Evolutionary conservation across 2,113 vertebrate species (phyloP).

Genomic region (Rhinogobius similis): DNA sequence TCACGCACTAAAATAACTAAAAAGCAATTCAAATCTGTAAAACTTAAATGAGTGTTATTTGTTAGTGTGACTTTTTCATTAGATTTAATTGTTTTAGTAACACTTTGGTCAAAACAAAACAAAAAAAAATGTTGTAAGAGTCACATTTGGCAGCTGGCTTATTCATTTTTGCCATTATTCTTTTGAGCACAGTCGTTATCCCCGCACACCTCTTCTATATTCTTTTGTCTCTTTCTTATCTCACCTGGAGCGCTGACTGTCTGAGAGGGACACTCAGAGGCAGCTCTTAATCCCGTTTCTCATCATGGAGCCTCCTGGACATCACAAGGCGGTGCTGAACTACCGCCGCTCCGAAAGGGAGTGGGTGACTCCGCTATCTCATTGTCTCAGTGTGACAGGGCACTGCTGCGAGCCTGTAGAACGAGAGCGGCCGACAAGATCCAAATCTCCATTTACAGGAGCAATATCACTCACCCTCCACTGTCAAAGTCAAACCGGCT

Average conservation of each 20-base stretch:
- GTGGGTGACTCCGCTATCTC: not conserved
- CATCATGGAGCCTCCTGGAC: conserved; percentile 7
- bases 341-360: not conserved
- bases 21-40: no score
- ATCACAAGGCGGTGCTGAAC: not conserved
- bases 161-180: not conserved
- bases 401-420: not conserved
- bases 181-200: not conserved
- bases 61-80: no score
- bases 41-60: no score
- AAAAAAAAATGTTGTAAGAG: no score
- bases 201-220: not conserved
- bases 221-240: not conserved
- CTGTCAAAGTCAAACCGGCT: conserved; percentile 4
- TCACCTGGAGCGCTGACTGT: not conserved
- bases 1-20: no score
- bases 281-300: conserved; percentile 1
- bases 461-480: not conserved
- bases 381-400: conserved; percentile 1
- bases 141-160: not conserved
- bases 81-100: no score
- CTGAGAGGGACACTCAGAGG: not conserved
- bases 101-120: no score
- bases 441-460: conserved; percentile 3
- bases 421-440: not conserved